A percentile compares a stretch with the other conserved stretches of the same genome.
These are phyloP conservation scores for Patella vulgata DNA, from an alignment of 1,140 invertebrate species.

Conservation along the genomic window DNA sequence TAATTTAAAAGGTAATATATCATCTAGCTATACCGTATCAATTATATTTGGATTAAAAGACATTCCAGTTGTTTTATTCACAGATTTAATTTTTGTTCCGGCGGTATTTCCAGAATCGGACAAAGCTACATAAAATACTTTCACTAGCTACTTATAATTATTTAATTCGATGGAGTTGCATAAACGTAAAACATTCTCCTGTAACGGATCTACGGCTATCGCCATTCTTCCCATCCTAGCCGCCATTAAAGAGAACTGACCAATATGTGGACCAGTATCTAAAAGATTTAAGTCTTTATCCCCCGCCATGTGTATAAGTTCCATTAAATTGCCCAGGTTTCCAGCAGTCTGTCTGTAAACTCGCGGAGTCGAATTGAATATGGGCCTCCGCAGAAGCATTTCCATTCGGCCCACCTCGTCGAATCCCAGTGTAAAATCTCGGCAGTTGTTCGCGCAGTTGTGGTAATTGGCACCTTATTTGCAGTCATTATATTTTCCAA, in stretches of 20 bases:
- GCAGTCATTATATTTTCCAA: too few relatives aligned
- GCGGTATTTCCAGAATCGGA: constrained; percentile 50
- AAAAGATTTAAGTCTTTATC: constrained; percentile 38
- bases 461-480: too few relatives aligned
- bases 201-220: constrained; percentile 50
- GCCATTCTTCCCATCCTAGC: constrained; percentile 43
- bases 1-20: constrained; percentile 40
- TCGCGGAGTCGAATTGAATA: not conserved
- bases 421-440: constrained; percentile 2
- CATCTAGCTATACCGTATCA: constrained; percentile 34
- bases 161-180: constrained; percentile 32
- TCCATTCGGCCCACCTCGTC: not conserved
- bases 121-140: constrained; percentile 43
- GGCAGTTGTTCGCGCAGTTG: too few relatives aligned
- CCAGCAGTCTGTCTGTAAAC: constrained; percentile 6
- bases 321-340: constrained; percentile 12
- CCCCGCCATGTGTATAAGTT: constrained; percentile 6
- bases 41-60: constrained; percentile 2
- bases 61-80: not conserved
- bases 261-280: constrained; percentile 57
- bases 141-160: constrained; percentile 31
- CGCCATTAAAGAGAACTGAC: constrained; percentile 45
- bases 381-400: not conserved
- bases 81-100: constrained; percentile 25
- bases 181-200: constrained; percentile 38